phyloP scores from a whole-genome alignment of 2,113 vertebrate species.

The Bubalus kerabau region DNA sequence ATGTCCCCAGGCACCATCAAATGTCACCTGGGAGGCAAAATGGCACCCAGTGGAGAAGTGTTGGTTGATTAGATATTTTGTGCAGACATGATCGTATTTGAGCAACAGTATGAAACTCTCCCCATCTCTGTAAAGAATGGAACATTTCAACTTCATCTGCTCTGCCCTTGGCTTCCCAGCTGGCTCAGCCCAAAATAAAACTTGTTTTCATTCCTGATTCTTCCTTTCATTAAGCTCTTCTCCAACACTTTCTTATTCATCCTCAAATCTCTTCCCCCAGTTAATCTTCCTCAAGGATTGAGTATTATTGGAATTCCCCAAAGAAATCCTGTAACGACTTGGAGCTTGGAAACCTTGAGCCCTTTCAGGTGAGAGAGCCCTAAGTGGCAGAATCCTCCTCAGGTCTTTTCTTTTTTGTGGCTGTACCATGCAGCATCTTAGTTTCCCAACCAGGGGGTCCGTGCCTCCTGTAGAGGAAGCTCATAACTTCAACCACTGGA shows the following conservation, averaged over 20 bases:
- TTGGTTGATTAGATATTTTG: neutral
- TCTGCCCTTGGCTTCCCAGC: neutral
- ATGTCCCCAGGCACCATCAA: neutral
- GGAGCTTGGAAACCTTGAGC: neutral
- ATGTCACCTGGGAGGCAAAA: neutral
- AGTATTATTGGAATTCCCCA: neutral
- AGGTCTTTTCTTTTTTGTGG: neutral
- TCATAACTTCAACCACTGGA: neutral
- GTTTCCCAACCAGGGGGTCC: neutral
- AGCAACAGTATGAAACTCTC: neutral
- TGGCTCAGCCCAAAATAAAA: neutral
- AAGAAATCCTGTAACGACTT: neutral
- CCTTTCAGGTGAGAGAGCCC: neutral
- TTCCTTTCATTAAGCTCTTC: neutral
- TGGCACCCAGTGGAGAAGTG: neutral
- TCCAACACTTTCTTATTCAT: neutral
- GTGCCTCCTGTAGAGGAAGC: neutral
- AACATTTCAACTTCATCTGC: neutral
- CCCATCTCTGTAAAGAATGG: neutral
- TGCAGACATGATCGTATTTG: neutral
- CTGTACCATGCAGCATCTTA: neutral
- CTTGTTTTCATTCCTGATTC: neutral
- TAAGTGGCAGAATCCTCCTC: neutral
- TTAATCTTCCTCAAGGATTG: neutral
- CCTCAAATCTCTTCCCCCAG: neutral